Base-by-base conservation (phyloP, 1,140 invertebrate genomes). In the Maconellicoccus hirsutus region DNA sequence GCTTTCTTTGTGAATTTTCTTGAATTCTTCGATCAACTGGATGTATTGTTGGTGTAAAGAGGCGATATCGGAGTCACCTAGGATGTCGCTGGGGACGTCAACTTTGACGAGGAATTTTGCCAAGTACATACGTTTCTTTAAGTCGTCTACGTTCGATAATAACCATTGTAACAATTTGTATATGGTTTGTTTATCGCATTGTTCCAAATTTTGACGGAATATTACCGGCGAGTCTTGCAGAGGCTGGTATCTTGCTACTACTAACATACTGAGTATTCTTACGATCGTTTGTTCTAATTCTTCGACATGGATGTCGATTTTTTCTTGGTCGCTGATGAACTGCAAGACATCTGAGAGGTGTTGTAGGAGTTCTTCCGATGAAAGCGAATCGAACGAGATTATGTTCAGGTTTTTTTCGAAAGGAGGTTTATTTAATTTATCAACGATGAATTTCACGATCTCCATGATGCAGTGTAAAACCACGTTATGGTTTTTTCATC, bases 321-420 rank as follows among this genome's bases (percentile, higher is more conserved):
- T 19, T 59, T 73, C 71, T 70, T 70, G 38, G n/a, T 52, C 42
- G 42, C 42, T 19, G 42, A 52, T 52, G 16, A 8, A 59, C 39
- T 73, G 72, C 16, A 73, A 71, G 0, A 76, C 78, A 80, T 78
- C 19, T 79, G 80, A 70, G 80, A 79, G 76, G 76, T 89, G 82
- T 81, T 94, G 91, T 66, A 93, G 77, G 63, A 93, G 79, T 75
- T 90, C 86, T 70, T 89, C 85, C 26, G 87, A 84, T 72, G 84
- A 84, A 59, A 93, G 78, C n/a, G 88, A 84, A 81, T 93, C 91
- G 80, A 93, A 93, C 72, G 88, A 89, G 75, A 94, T 92, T 70
- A 93, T 79, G 76, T 92, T 93, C 74, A 88, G 92, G 75, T 86
- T 90, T 76, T 87, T 88, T 70, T 84, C 86, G 74, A 92, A 87